phyloP scores from a whole-genome alignment of 1,140 invertebrate species.

The Maconellicoccus hirsutus region DNA sequence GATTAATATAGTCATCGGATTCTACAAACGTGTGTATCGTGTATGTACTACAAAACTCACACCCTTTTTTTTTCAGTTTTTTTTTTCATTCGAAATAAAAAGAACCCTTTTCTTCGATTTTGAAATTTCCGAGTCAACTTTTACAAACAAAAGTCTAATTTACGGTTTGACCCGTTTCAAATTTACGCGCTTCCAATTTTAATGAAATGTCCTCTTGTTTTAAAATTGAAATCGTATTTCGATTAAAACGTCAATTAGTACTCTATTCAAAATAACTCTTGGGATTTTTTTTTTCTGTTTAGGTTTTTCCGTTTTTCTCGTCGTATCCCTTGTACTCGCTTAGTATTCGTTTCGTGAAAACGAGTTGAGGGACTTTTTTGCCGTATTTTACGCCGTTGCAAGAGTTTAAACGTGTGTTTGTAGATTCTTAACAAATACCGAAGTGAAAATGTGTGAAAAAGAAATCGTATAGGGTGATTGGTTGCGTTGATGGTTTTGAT shows the following conservation, averaged over 20 bases:
- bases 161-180: constrained; percentile 12
- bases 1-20: no score
- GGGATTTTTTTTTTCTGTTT: neutral
- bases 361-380: no score
- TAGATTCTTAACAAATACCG: no score
- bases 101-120: constrained; percentile 16
- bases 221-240: constrained; percentile 14
- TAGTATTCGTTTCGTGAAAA: no score
- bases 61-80: constrained; percentile 1
- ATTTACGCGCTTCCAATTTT: constrained; percentile 19
- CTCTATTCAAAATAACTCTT: constrained; percentile 12
- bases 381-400: no score
- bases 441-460: no score
- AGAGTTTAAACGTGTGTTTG: no score
- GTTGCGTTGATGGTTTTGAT: no score
- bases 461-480: no score
- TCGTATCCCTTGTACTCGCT: neutral
- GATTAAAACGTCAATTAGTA: constrained; percentile 18
- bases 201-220: constrained; percentile 22
- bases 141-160: constrained; percentile 21
- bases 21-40: no score
- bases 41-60: neutral
- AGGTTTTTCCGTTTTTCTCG: neutral
- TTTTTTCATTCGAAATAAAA: neutral
- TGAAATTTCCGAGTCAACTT: constrained; percentile 19